Evolutionary conservation across 2,113 vertebrate genomes (phyloP).

Genomic region (Bos javanicus): DNA sequence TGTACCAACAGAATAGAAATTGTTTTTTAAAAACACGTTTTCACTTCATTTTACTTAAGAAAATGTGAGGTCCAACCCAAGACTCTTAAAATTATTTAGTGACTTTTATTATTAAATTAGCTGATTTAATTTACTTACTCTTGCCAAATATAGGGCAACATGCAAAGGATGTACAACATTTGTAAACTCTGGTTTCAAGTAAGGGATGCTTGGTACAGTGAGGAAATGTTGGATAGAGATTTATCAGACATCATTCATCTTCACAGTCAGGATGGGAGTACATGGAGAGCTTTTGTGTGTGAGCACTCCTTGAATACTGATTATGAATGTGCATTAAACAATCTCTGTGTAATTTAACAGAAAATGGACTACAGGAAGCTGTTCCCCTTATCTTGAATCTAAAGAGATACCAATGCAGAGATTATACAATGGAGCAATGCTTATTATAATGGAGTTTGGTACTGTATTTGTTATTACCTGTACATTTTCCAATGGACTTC

Average conservation of each 20-base stretch:
- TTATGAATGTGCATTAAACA: neutral
- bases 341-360: neutral
- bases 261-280: neutral
- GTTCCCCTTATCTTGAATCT: neutral
- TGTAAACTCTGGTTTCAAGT: neutral
- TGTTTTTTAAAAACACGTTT: slow-evolving; percentile 9
- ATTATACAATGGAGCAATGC: neutral
- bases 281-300: neutral
- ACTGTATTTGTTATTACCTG: slow-evolving; percentile 27
- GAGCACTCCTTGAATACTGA: neutral
- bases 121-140: neutral
- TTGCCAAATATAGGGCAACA: slow-evolving; percentile 6
- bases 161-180: neutral
- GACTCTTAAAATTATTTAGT: neutral
- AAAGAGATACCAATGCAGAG: neutral
- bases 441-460: neutral
- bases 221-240: neutral
- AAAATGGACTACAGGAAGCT: neutral
- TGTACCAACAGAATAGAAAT: neutral
- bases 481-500: neutral
- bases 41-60: slow-evolving; percentile 4
- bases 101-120: neutral
- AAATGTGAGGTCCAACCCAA: neutral
- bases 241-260: neutral
- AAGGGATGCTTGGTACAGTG: neutral